Evolutionary conservation across 2,888 invertebrate species (phyloP).

Genomic region (Tortrix viridana): DNA sequence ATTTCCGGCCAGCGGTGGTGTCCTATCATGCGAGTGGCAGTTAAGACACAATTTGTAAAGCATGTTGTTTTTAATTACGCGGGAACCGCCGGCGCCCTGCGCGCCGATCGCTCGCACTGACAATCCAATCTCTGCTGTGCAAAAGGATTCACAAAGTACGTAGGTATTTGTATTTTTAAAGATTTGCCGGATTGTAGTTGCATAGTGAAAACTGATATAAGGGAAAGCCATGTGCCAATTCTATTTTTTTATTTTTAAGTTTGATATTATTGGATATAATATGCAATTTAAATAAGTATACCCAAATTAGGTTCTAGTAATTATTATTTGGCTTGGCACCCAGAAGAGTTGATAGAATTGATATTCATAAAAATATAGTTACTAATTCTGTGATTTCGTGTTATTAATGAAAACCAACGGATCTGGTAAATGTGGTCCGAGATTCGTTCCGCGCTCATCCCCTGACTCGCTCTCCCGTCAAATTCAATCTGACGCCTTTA

Average conservation of each 20-base stretch:
- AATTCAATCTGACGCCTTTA: conserved; percentile 8
- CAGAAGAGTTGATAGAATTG: no score
- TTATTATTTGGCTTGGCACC: no score
- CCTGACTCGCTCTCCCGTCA: conserved; percentile 6
- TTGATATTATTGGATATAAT: no score
- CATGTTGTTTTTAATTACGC: conserved; percentile 63
- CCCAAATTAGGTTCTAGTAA: no score
- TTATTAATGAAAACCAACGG: conserved; percentile 1
- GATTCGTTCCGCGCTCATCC: conserved; percentile 17
- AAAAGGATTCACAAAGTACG: background rate
- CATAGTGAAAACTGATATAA: no score
- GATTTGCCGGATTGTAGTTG: no score
- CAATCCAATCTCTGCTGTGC: conserved; percentile 46
- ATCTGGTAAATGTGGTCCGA: conserved; percentile 13
- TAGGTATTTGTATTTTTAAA: no score
- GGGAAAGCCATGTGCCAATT: no score
- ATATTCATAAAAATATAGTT: background rate
- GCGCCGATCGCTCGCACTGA: conserved; percentile 47
- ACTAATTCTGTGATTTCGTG: background rate
- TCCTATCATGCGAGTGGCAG: conserved; percentile 51
- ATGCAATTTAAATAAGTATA: no score
- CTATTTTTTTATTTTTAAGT: no score
- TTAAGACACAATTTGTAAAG: conserved; percentile 60
- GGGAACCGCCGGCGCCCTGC: conserved; percentile 50
- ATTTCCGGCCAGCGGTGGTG: conserved; percentile 50